Evolutionary conservation across 2,113 vertebrate genomes (phyloP).

Genomic region (Illadopsis cleaveri): DNA sequence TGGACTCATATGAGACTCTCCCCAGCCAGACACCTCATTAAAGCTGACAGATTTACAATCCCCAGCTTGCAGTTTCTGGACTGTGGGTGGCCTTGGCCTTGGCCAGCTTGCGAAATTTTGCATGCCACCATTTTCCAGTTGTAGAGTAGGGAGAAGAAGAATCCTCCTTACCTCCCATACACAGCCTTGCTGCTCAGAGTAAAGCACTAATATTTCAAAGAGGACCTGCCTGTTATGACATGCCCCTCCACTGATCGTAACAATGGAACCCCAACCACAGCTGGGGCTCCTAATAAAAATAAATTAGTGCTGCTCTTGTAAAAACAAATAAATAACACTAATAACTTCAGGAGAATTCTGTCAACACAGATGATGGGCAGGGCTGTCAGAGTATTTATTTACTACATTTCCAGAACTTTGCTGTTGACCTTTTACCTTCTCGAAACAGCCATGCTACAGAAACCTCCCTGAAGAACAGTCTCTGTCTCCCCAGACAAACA

Average conservation of each 20-base stretch:
- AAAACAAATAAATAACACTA: constrained; percentile 39
- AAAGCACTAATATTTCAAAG: constrained; percentile 4
- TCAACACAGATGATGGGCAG: constrained; percentile 10
- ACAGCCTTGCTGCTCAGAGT: not conserved
- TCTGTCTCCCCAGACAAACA: not conserved
- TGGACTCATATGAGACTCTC: not conserved
- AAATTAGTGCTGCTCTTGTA: not conserved
- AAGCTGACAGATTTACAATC: constrained; percentile 36
- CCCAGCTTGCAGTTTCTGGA: constrained; percentile 22
- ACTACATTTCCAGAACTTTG: not conserved
- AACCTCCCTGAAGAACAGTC: constrained; percentile 10
- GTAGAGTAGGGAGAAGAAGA: not conserved
- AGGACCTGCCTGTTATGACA: not conserved
- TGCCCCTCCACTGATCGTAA: not conserved
- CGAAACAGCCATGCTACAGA: constrained; percentile 36
- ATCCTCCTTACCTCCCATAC: not conserved
- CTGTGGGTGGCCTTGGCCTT: constrained; percentile 43
- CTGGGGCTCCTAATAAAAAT: constrained; percentile 8
- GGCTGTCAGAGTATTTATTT: not conserved
- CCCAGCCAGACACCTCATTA: constrained; percentile 37
- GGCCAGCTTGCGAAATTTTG: constrained; percentile 23
- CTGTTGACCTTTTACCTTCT: constrained; percentile 3
- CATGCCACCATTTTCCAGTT: not conserved
- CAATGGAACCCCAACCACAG: constrained; percentile 17
- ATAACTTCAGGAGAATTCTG: not conserved